Evolutionary conservation across 2,113 vertebrate genomes (phyloP), one percentile per base, ranked within the genome.

Genomic region (Paratilapia polleni): DNA sequence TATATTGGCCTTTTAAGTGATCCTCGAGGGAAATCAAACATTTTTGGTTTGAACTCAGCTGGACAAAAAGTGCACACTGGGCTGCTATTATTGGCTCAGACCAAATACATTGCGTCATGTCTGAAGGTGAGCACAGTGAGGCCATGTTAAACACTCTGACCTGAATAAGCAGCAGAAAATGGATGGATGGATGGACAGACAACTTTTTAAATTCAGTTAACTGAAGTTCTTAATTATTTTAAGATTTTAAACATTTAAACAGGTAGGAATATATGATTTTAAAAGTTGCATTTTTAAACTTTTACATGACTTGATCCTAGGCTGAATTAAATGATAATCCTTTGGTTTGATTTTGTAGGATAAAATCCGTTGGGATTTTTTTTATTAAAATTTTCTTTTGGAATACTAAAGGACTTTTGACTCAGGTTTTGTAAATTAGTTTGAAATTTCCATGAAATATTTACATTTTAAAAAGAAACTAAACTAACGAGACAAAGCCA

Each of bases 1-100:
- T 66, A 64, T 76, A 83, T 83, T 63, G 81, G 73, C 47, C 34
- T 49, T 75, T 36, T 49, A 49, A 85, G 63, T 63, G 77, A 80
- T 81, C 66, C 87, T 88, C 11, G 9, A 22, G 78, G 83, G 77
- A n/a, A n/a, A 90, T 84, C 49, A n/a, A 24, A 81, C 38, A 22
- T 22, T 59, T 85, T 47, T 60, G 49, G 43, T 59, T n/a, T n/a
- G n/a, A n/a, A n/a, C 52, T 78, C 62, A 66, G 66, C 60, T 77
- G 43, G 52, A 19, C 57, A 57, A 34, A 31, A 19, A 12, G 17
- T 20, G 63, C 74, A 86, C 19, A 64, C 22, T 24, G 78, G 26
- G 63, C 34, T 26, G 8, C 84, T 87, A 83, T 78, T 83, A 75
- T 57, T 38, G 31, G 77, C 60, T 75, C 60, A 47, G 57, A 70